Evolutionary conservation across 1,140 invertebrate genomes (phyloP).

Genomic region (Diplogasteroides magnus): DNA sequence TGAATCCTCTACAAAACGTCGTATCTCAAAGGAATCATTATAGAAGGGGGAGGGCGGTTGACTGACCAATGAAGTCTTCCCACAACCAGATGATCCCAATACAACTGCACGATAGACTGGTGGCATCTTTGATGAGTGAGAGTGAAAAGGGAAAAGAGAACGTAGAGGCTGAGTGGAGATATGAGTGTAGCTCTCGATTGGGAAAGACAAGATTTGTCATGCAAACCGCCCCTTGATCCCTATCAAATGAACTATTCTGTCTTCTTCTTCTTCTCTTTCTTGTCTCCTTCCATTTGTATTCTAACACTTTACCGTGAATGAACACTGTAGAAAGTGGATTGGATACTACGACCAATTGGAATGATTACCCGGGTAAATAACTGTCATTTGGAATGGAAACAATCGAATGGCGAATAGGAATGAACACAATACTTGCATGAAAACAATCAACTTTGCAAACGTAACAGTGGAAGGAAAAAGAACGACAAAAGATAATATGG

Average conservation of each 20-base stretch:
- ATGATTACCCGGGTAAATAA: slow-evolving; percentile 1
- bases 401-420: neutral
- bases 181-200: neutral
- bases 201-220: too few species aligned
- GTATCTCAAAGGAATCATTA: neutral
- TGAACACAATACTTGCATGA: slow-evolving; percentile 4
- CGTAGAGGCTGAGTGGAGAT: neutral
- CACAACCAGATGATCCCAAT: neutral
- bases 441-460: neutral
- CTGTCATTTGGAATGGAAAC: neutral
- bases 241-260: neutral
- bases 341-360: neutral
- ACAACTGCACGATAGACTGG: slow-evolving; percentile 2
- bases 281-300: neutral
- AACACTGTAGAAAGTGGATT: neutral
- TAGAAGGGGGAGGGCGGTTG: neutral
- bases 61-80: slow-evolving; percentile 10
- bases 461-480: neutral
- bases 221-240: too few species aligned
- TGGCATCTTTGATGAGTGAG: neutral
- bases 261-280: neutral
- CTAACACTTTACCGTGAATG: slow-evolving; percentile 2
- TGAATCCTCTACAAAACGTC: neutral
- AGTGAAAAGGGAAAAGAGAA: neutral
- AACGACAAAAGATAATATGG: neutral